Base-by-base conservation (phyloP, 2,888 invertebrate species). In the Hypolimnas misippus region DNA sequence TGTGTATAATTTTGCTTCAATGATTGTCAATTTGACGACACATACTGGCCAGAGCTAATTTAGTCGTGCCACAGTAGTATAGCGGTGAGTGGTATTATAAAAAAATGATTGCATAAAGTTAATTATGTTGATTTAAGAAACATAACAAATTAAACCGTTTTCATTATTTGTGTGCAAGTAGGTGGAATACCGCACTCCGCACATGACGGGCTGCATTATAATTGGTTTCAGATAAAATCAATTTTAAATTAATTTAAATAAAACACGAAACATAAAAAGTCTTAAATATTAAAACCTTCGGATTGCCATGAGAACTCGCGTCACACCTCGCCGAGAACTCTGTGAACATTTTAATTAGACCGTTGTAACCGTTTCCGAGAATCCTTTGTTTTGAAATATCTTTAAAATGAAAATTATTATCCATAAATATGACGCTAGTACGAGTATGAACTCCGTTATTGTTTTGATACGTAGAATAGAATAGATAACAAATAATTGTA, bases 401-500 rank as follows among this genome's bases (percentile, higher is more conserved):
- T 1, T 33, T 10, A 8, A 33, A 33, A 33, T 33, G 33, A 33
- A 33, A 33, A 33, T 33, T 2, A 33, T 33, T 31, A 7, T 1
- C 2, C 5, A 31, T 5, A 31, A 31, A 29, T 4, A 3, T 4
- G 29, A 4, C 3, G 29, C 16, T 21, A 21, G 31, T 10, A 3
- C 12, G 44, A 25, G 4, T 31, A 12, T 17, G 6, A 7, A 8
- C 31, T 10, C 25, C 42, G 5, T 29, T 57, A 21, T 44, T 57
- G 44, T 46, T 52, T 42, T 46, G 33, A 51, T 52, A 31, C 55
- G 21, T 56, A 19, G 3, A 16, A 51, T 62, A 62, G 14, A 40
- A 25, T 55, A 50, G 52, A 57, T 57, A 56, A 57, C 10, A 35
- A 52, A 16, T 51, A 29, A 46, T 46, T 46, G 21, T n/a, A 21